These are phyloP conservation scores for Ostrea edulis DNA, from an alignment of 1,140 invertebrate species.

Conservation along the genomic window DNA sequence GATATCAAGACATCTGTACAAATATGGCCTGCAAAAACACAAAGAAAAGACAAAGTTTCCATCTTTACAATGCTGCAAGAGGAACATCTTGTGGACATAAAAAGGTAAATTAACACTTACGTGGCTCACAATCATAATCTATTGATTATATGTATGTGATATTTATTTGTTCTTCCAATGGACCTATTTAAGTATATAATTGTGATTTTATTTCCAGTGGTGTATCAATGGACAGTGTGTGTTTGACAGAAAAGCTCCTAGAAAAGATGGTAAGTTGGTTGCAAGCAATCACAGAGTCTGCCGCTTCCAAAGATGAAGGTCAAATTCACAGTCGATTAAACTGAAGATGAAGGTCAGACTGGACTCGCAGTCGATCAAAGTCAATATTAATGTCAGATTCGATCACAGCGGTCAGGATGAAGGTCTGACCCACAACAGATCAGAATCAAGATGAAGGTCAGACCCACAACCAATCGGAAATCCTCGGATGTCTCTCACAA, in stretches of 20 bases:
- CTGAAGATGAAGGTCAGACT: too few species aligned
- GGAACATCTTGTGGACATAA: constrained; percentile 58
- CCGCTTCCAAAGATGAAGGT: too few species aligned
- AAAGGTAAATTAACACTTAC: neutral
- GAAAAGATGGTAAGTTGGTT: constrained; percentile 49
- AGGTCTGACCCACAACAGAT: too few species aligned
- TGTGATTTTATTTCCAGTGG: constrained; percentile 50
- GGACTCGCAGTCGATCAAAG: too few species aligned
- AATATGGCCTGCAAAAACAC: constrained; percentile 58
- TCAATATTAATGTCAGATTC: too few species aligned
- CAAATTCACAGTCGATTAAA: too few species aligned
- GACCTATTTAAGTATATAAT: neutral
- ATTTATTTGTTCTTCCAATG: neutral
- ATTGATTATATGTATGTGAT: too few species aligned
- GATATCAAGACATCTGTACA: constrained; percentile 53
- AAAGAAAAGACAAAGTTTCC: constrained; percentile 45
- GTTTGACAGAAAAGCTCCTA: constrained; percentile 42
- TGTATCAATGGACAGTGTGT: constrained; percentile 59
- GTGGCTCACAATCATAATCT: neutral
- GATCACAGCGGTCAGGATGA: too few species aligned
- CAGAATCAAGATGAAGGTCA: too few species aligned
- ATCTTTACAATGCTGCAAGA: constrained; percentile 51
- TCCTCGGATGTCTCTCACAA: too few species aligned
- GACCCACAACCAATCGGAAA: too few species aligned
- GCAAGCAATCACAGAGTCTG: too few species aligned